These are phyloP conservation scores for Neoascia interrupta DNA, from an alignment of 2,888 invertebrate genomes.

Conservation along the genomic window DNA sequence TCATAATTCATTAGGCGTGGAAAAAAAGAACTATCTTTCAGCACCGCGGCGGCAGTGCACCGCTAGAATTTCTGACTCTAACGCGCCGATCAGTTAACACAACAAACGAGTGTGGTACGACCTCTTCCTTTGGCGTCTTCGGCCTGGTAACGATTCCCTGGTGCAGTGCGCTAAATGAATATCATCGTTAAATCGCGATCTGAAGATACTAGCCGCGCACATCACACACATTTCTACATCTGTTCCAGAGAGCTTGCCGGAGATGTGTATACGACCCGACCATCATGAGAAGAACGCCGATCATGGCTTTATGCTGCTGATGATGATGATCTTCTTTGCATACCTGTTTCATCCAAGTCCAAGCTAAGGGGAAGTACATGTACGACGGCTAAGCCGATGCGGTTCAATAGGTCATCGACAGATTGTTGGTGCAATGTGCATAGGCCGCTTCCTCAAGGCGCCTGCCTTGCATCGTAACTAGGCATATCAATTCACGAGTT, in stretches of 20 bases:
- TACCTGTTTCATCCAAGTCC: constrained; percentile 34
- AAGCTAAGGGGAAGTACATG: constrained; percentile 34
- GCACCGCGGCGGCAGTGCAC: constrained; percentile 31
- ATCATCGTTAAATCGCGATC: constrained; percentile 67
- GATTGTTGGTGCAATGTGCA: constrained; percentile 44
- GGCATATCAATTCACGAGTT: constrained; percentile 52
- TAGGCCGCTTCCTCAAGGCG: constrained; percentile 62
- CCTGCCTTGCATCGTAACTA: constrained; percentile 53
- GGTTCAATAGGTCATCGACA: constrained; percentile 66
- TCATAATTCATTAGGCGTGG: constrained; percentile 63
- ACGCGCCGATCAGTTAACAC: constrained; percentile 60
- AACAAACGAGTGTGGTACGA: constrained; percentile 63
- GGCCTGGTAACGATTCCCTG: not conserved
- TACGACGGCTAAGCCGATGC: constrained; percentile 44
- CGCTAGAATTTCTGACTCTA: constrained; percentile 42
- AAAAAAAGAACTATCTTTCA: constrained; percentile 48
- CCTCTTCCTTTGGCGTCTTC: constrained; percentile 26
- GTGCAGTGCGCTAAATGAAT: constrained; percentile 59
- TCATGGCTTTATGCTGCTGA: constrained; percentile 29
- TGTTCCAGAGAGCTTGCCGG: constrained; percentile 19
- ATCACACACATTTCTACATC: constrained; percentile 10
- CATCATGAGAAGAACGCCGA: constrained; percentile 52
- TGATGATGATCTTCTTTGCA: constrained; percentile 66
- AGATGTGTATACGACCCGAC: constrained; percentile 1
- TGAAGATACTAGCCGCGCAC: constrained; percentile 53